A percentile compares a stretch with the other conserved stretches of the same genome.
Evolutionary conservation across 2,888 invertebrate species (phyloP).

Genomic region (Orthosia cruda): DNA sequence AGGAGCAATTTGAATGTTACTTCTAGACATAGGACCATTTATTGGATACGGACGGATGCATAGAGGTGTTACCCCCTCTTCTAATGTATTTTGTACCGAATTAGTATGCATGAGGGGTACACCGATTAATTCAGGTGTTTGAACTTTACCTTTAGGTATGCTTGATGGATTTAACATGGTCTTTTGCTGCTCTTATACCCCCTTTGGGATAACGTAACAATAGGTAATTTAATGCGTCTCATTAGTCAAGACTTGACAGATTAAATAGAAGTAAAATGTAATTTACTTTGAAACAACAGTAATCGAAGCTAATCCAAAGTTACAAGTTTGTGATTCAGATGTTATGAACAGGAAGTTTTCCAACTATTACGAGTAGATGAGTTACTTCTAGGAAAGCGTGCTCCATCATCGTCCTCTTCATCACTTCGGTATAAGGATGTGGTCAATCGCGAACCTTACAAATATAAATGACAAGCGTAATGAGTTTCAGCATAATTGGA

Average conservation of each 20-base stretch:
- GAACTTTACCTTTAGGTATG: neutral
- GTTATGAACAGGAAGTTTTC: neutral
- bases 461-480: too few species aligned
- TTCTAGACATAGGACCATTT: slow-evolving; percentile 20
- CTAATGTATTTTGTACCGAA: slow-evolving; percentile 18
- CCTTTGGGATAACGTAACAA: neutral
- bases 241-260: neutral
- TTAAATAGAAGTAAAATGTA: neutral
- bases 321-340: neutral
- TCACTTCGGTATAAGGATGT: neutral
- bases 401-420: neutral
- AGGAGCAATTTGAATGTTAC: slow-evolving; percentile 27
- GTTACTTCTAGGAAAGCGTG: neutral
- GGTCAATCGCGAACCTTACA: neutral
- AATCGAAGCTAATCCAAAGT: neutral
- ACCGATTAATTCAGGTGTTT: slow-evolving; percentile 25
- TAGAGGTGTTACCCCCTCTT: slow-evolving; percentile 22
- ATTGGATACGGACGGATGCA: slow-evolving; percentile 14
- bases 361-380: neutral
- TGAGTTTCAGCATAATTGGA: neutral
- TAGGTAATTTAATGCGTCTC: neutral
- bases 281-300: neutral
- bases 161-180: slow-evolving; percentile 21
- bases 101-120: slow-evolving; percentile 14
- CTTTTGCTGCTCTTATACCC: neutral